Conservation (phyloP, 1,140 invertebrate species). For the Drosophila kanapiae region DNA sequence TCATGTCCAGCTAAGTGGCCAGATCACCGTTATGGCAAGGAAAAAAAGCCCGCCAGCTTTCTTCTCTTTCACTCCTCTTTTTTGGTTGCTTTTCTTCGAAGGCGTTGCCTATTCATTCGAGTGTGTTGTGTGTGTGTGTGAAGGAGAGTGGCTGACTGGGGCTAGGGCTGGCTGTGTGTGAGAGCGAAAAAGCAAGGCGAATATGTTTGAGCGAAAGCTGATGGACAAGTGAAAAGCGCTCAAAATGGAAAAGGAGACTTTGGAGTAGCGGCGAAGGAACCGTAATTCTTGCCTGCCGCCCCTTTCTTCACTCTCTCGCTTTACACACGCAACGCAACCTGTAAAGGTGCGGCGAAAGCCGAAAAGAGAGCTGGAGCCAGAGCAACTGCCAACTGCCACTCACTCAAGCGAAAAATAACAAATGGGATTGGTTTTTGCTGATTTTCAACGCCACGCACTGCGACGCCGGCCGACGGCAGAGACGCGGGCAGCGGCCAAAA, state of each 20-base stretch:
- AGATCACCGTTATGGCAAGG: slow-evolving; percentile 51
- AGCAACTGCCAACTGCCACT: slow-evolving; percentile 85
- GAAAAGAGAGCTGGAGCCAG: slow-evolving; percentile 15
- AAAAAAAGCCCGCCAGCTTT: not conserved
- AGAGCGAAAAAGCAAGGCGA: slow-evolving; percentile 52
- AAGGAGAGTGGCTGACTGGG: slow-evolving; percentile 14
- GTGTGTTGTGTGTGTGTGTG: slow-evolving; percentile 26
- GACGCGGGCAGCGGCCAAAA: slow-evolving; percentile 60
- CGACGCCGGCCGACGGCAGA: slow-evolving; percentile 33
- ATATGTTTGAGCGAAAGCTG: slow-evolving; percentile 70
- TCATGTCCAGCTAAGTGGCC: slow-evolving; percentile 74
- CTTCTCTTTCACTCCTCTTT: slow-evolving; percentile 7
- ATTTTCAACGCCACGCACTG: slow-evolving; percentile 79
- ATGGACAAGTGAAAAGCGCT: slow-evolving; percentile 63
- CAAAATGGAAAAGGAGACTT: slow-evolving; percentile 28
- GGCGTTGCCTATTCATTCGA: slow-evolving; percentile 60
- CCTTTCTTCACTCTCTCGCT: slow-evolving; percentile 7
- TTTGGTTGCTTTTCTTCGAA: slow-evolving; percentile 63
- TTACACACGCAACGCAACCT: slow-evolving; percentile 7
- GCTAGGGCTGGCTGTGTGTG: slow-evolving; percentile 13
- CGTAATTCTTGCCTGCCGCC: slow-evolving; percentile 7
- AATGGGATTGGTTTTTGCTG: slow-evolving; percentile 85
- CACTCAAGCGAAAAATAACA: slow-evolving; percentile 85
- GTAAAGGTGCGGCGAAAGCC: slow-evolving; percentile 40
- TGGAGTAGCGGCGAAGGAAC: slow-evolving; percentile 12